Base-by-base conservation (phyloP, 2,888 invertebrate species). In the Pharmacophagus antenor region DNA sequence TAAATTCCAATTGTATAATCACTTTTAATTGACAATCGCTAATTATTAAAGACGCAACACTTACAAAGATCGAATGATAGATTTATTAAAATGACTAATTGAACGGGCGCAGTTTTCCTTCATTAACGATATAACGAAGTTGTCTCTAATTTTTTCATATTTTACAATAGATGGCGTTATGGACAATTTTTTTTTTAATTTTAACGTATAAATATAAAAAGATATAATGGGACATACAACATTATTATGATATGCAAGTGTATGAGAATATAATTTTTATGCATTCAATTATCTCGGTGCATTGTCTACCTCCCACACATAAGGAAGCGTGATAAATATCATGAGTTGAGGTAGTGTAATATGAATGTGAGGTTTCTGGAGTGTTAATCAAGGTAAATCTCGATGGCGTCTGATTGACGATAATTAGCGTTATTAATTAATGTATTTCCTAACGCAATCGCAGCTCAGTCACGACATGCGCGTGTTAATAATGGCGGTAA, bases 351-450 rank as follows among this genome's bases (percentile, higher is more conserved):
- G 54, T 37, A 37, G 23, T 6, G 25, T 17, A 37, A 22, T 47
- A 3, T 31, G 25, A 31, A 15, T 20, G 52, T 58, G 15, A 27
- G 31, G 68, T 68, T 70, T 63, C 66, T 66, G 69, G 69, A 67
- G 65, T 63, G 67, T 67, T 64, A 58, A 64, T 58, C 62, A 53
- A 52, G 65, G 62, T 65, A 65, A 65, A 67, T 65, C 68, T 59
- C 60, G 49, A 57, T 61, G 46, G 53, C 59, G 58, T 42, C 65
- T 59, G 63, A 67, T 66, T 71, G 73, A 70, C 68, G 73, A 73
- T 80, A 75, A 81, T 81, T 80, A 77, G 72, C 71, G 73, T 79
- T 79, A 83, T 82, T 82, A 83, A 82, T 83, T 82, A 79, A 74
- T 71, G 71, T 79, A 74, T 76, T 77, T 52, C 61, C 56, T 20